phyloP scores from a whole-genome alignment of 2,797 vertebrate species.

The Tinamus major region DNA sequence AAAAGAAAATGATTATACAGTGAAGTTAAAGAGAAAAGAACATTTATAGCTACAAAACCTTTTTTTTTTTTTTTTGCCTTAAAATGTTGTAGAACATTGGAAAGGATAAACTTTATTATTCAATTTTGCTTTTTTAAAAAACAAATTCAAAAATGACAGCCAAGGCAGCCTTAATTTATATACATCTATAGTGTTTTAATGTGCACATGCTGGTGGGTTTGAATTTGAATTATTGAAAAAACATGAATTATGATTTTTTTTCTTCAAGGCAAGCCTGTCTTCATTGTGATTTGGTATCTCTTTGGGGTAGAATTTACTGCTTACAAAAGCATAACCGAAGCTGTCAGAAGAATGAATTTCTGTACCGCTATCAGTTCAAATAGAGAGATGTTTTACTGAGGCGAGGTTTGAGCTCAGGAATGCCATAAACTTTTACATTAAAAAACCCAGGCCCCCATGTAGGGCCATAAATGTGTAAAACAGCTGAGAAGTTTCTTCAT shows the following conservation, averaged over 20 bases:
- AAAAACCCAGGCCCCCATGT: neutral
- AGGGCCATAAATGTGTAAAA: neutral
- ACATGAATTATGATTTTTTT: neutral
- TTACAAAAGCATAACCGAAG: constrained; percentile 23
- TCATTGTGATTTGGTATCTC: constrained; percentile 38
- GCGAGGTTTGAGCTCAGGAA: constrained; percentile 16
- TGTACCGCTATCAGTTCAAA: neutral
- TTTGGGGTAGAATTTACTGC: constrained; percentile 31
- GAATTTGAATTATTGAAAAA: constrained; percentile 13
- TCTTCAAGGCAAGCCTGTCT: neutral
- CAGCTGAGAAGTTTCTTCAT: neutral
- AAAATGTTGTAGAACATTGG: neutral
- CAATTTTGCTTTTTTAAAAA: neutral
- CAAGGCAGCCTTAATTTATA: neutral
- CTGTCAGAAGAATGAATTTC: constrained; percentile 35
- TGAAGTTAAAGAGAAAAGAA: neutral
- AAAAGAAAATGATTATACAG: neutral
- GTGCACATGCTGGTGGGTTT: neutral
- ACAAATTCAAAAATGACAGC: neutral
- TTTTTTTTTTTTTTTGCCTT: neutral
- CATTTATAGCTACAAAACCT: neutral
- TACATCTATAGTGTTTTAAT: neutral
- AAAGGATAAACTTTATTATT: neutral
- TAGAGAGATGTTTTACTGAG: neutral
- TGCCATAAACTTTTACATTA: neutral